Base-by-base conservation (phyloP, 2,888 invertebrate species). In the Heliconius hortense region DNA sequence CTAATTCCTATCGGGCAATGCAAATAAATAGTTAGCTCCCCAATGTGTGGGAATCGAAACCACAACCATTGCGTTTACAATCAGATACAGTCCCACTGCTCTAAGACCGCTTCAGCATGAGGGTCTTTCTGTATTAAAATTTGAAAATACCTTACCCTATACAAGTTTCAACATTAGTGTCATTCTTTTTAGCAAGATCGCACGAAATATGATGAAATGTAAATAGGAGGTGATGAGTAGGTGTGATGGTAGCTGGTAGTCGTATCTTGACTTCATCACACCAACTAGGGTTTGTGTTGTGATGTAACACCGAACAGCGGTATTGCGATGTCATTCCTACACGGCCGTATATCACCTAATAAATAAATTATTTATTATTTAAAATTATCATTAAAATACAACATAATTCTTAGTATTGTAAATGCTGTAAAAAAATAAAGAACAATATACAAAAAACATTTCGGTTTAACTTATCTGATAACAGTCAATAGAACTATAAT, bases 161-260 rank as follows among this genome's bases (percentile, higher is more conserved):
- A 82, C 97, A 96, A 80, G 96, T 97, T 88, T 97, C 97, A 24
- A 97, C 95, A 76, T 96, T 96, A 53, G 96, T 95, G 80, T 97
- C 97, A 73, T 96, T 95, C 85, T 97, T 97, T 89, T 97, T 97
- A 72, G 97, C 95, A 80, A 97, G 95, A 90, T 98, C 97, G 87
- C 99, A 99, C 78, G 98, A 98, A 78, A 99, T 97, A 89, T 99
- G 99, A 86, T 97, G 97, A 92, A 99, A 99, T 5, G 98, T 97
- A 92, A 99, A 99, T 73, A 99, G 94, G 75, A 99, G 91, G 88
- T 99, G 99, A 89, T 99, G 99, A 72, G 96, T 96, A 0, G 96
- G 91, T 63, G 97, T 96, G 72, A 99, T 93, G 79, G 97, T 96
- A 26, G 97, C 95, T 0, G 99, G 99, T 56, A 99, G 94, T 35